Evolutionary conservation across 2,113 vertebrate species (phyloP).

Genomic region (Hypomesus transpacificus): DNA sequence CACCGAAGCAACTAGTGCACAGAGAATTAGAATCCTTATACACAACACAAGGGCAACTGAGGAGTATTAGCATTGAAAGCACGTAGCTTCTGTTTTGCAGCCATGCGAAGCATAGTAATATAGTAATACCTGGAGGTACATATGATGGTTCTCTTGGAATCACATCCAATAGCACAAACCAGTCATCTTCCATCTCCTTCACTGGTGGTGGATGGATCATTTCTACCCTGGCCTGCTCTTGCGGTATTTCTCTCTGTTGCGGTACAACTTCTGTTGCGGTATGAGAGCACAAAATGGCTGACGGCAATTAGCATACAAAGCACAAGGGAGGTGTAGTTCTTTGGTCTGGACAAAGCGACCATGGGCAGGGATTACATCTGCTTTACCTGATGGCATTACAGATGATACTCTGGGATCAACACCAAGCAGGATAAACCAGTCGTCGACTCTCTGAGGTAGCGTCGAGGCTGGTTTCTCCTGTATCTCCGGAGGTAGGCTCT

Average conservation of each 20-base stretch:
- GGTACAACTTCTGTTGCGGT: conserved; percentile 19
- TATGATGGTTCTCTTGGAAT: conserved; percentile 39
- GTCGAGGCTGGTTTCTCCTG: conserved; percentile 9
- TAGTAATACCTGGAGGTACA: conserved; percentile 56
- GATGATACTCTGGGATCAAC: conserved; percentile 38
- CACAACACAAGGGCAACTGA: not conserved
- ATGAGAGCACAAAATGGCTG: conserved; percentile 12
- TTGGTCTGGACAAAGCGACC: conserved; percentile 5
- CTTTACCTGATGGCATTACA: conserved; percentile 46
- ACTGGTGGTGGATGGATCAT: conserved; percentile 18
- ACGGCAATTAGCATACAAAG: not conserved
- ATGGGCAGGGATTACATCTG: not conserved
- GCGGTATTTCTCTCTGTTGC: conserved; percentile 21
- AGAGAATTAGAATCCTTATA: conserved; percentile 5
- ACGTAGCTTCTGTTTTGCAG: not conserved
- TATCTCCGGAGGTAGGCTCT: not conserved
- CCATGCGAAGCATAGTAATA: not conserved
- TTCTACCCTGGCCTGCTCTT: conserved; percentile 12
- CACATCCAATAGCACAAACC: conserved; percentile 53
- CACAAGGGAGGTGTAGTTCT: not conserved
- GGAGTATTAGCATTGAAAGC: not conserved
- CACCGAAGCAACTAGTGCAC: conserved; percentile 35
- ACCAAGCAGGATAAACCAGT: conserved; percentile 59
- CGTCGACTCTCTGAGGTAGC: conserved; percentile 22
- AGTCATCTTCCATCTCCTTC: conserved; percentile 54